These are phyloP conservation scores for Mohoua ochrocephala DNA, from an alignment of 2,113 vertebrate species.

Conservation along the genomic window DNA sequence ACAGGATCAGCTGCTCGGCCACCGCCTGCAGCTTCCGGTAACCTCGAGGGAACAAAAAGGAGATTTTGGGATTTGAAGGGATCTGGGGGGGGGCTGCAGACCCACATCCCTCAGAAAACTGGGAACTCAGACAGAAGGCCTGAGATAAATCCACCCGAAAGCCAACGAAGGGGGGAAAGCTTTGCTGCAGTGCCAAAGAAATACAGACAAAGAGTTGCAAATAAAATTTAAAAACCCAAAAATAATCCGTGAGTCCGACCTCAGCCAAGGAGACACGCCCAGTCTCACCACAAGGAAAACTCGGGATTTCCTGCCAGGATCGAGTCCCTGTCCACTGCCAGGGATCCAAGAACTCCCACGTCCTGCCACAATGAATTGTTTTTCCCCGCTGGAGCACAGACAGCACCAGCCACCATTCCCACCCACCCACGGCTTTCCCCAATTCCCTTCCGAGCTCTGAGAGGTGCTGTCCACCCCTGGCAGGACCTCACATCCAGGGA, in stretches of 20 bases:
- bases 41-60: neutral
- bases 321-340: neutral
- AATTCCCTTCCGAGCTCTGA: neutral
- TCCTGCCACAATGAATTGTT: neutral
- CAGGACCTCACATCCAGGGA: neutral
- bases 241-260: neutral
- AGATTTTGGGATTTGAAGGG: neutral
- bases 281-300: neutral
- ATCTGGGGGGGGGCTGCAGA: neutral
- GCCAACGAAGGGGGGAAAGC: neutral
- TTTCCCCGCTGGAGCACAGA: neutral
- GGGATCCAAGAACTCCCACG: neutral
- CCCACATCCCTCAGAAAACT: neutral
- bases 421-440: neutral
- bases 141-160: neutral
- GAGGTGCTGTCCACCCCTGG: neutral
- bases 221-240: neutral
- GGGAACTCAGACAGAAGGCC: neutral
- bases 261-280: neutral
- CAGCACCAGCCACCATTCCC: neutral
- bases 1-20: slow-evolving; percentile 56
- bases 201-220: neutral
- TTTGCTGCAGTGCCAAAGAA: neutral
- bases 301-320: neutral
- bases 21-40: slow-evolving; percentile 47